These are phyloP conservation scores for Panulirus ornatus DNA, from an alignment of 1,140 invertebrate species.

Conservation along the genomic window DNA sequence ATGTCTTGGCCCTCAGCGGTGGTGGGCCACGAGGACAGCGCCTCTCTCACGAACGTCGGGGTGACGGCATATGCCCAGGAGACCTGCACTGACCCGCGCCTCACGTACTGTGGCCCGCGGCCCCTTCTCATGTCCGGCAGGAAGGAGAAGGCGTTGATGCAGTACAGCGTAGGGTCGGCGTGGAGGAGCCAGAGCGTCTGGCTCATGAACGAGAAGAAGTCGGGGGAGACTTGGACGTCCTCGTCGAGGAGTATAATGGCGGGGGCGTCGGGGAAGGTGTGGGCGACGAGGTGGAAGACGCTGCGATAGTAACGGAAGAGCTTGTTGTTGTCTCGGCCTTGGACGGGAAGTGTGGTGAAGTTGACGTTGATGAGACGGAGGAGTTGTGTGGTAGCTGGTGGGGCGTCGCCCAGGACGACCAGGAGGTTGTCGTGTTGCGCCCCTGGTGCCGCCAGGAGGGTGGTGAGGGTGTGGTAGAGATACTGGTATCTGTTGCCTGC, in stretches of 20 bases:
- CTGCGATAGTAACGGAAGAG: slow-evolving; percentile 60
- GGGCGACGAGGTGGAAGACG: slow-evolving; percentile 19
- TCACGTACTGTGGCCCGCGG: slow-evolving; percentile 15
- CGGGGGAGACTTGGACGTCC: slow-evolving; percentile 57
- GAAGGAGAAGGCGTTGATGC: slow-evolving; percentile 79
- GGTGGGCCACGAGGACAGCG: slow-evolving; percentile 26
- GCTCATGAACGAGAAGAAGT: slow-evolving; percentile 65
- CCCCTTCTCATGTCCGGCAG: neutral
- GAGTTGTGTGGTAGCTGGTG: slow-evolving; percentile 27
- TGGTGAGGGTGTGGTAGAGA: slow-evolving; percentile 56
- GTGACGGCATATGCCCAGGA: slow-evolving; percentile 57
- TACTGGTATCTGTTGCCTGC: slow-evolving; percentile 58
- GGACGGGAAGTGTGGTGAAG: slow-evolving; percentile 18
- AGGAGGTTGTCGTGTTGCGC: slow-evolving; percentile 34
- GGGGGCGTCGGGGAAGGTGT: slow-evolving; percentile 24
- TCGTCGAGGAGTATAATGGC: slow-evolving; percentile 54
- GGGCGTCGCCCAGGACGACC: slow-evolving; percentile 47
- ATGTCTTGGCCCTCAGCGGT: neutral
- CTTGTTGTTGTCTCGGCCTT: slow-evolving; percentile 37
- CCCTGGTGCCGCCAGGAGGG: slow-evolving; percentile 43
- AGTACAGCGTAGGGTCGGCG: slow-evolving; percentile 48
- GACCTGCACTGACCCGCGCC: slow-evolving; percentile 39
- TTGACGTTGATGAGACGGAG: slow-evolving; percentile 43
- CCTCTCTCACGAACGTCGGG: slow-evolving; percentile 28
- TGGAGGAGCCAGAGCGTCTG: slow-evolving; percentile 52